A percentile compares a stretch with the other conserved stretches of the same genome.
These are phyloP conservation scores for Valencia hispanica DNA, from an alignment of 2,797 vertebrate genomes.

Conservation along the genomic window DNA sequence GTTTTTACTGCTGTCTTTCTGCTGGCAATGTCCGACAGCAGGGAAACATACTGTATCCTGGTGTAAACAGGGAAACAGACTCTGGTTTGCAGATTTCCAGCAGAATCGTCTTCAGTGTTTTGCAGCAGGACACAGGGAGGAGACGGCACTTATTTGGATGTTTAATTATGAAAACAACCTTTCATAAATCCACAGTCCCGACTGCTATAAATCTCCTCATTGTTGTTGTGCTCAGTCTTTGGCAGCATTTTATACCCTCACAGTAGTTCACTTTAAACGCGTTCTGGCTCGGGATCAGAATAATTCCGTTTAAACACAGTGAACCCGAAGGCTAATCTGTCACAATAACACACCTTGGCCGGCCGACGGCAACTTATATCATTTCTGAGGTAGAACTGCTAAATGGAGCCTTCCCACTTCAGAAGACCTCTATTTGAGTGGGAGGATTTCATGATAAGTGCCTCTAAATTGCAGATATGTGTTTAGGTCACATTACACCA, in stretches of 20 bases:
- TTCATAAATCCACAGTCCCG: conserved; percentile 3
- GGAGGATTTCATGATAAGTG: conserved; percentile 11
- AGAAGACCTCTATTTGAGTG: not conserved
- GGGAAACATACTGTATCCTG: not conserved
- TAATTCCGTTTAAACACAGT: conserved; percentile 2
- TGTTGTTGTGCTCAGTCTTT: not conserved
- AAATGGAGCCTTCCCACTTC: not conserved
- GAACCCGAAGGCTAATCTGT: conserved; percentile 10
- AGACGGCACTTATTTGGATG: conserved; percentile 8
- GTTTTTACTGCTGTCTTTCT: conserved; percentile 8
- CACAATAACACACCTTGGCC: not conserved
- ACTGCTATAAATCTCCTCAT: conserved; percentile 29
- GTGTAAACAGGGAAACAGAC: not conserved
- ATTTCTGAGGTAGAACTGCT: not conserved
- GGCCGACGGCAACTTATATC: not conserved
- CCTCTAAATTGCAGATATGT: conserved; percentile 1
- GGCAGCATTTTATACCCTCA: not conserved
- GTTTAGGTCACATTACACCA: conserved; percentile 4
- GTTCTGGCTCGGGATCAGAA: conserved; percentile 17
- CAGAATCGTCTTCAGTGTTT: not conserved
- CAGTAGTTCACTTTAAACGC: conserved; percentile 8
- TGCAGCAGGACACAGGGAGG: conserved; percentile 8
- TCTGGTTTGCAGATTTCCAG: not conserved
- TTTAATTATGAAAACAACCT: conserved; percentile 50
- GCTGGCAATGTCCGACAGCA: conserved; percentile 9